phyloP scores from a whole-genome alignment of 2,797 vertebrate species.

The Borostomias antarcticus region DNA sequence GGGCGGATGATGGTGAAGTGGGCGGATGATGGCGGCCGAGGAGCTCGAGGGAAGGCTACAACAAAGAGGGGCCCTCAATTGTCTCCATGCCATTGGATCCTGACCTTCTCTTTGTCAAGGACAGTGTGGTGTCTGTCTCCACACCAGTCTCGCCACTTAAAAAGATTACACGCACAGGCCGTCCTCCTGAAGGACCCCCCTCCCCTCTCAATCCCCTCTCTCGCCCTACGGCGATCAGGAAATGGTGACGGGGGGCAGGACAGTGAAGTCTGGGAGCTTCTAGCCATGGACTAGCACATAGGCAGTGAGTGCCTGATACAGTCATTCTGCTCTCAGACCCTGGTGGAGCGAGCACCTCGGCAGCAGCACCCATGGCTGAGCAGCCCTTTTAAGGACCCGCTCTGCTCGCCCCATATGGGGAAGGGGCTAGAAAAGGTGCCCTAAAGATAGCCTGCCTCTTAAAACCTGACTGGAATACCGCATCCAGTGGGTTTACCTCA shows the following conservation, averaged over 20 bases:
- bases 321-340: conserved; percentile 9
- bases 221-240: conserved; percentile 16
- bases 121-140: conserved; percentile 14
- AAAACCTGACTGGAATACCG: conserved; percentile 3
- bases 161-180: conserved; percentile 1
- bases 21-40: conserved; percentile 17
- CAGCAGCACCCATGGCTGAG: conserved; percentile 17
- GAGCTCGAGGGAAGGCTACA: conserved; percentile 21
- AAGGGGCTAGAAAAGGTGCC: too few relatives aligned
- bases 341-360: conserved; percentile 9
- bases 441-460: conserved; percentile 10
- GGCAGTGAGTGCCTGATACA: conserved; percentile 15
- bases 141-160: conserved; percentile 13
- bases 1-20: too few relatives aligned
- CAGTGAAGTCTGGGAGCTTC: conserved; percentile 18
- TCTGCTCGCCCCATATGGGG: conserved; percentile 13
- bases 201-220: too few relatives aligned
- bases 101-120: conserved; percentile 18
- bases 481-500: background rate
- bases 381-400: conserved; percentile 23
- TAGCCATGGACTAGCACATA: conserved; percentile 23
- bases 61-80: conserved; percentile 15
- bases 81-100: conserved; percentile 15
- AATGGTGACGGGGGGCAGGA: conserved; percentile 18
- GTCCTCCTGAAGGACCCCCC: conserved; percentile 1